Conservation (phyloP, 2,113 vertebrate species). For the Leptobrachium ailaonicum region DNA sequence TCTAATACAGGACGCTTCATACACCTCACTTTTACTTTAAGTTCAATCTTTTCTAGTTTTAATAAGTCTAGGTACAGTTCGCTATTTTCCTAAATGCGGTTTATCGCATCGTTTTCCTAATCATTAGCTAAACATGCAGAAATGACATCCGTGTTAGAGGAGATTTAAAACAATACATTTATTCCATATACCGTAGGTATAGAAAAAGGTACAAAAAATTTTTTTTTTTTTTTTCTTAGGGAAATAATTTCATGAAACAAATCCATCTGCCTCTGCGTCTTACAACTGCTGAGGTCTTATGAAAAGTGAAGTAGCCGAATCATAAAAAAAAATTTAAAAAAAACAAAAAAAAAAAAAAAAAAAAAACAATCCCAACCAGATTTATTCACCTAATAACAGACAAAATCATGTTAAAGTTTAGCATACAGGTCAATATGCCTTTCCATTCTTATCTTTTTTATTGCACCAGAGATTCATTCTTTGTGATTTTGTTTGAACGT, state of each 20-base stretch:
- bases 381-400: slow-evolving; percentile 7
- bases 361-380: neutral
- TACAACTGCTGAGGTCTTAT: neutral
- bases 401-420: slow-evolving; percentile 27
- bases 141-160: neutral
- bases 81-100: no score
- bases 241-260: neutral
- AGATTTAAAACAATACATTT: neutral
- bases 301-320: neutral
- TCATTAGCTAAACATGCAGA: neutral
- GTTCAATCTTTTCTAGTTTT: no score
- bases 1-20: no score
- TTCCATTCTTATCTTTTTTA: slow-evolving; percentile 36
- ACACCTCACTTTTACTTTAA: no score
- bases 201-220: neutral
- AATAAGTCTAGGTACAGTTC: no score
- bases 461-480: slow-evolving; percentile 27
- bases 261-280: neutral
- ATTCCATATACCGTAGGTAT: neutral
- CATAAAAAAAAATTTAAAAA: neutral
- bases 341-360: no score
- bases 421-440: slow-evolving; percentile 26
- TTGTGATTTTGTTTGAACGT: slow-evolving; percentile 34
- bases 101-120: no score
- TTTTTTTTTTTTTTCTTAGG: neutral